Conservation (phyloP, 2,888 invertebrate species). For the Leptinotarsa juncta region DNA sequence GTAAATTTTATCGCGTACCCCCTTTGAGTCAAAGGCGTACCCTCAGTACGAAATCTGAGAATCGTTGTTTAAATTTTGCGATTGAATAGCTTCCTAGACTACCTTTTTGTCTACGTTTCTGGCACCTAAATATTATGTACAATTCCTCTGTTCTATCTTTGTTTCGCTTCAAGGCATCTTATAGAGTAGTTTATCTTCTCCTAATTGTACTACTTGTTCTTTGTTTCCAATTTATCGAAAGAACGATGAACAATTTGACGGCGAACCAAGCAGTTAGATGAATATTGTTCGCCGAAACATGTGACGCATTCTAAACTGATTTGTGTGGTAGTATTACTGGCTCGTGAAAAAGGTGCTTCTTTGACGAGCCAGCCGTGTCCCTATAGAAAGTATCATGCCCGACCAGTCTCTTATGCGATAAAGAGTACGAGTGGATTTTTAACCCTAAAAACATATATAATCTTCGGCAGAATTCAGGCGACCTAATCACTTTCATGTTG, state of each 20-base stretch:
- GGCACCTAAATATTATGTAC: too few relatives aligned
- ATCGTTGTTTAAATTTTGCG: too few relatives aligned
- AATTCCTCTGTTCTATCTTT: too few relatives aligned
- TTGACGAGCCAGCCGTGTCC: constrained; percentile 46
- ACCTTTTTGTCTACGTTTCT: too few relatives aligned
- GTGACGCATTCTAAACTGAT: neutral
- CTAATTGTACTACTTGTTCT: too few relatives aligned
- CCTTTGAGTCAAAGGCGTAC: too few relatives aligned
- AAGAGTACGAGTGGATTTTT: constrained; percentile 32
- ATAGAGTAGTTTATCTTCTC: too few relatives aligned
- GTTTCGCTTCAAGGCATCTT: too few relatives aligned
- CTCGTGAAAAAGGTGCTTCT: constrained; percentile 35
- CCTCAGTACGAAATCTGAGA: too few relatives aligned
- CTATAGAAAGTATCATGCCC: constrained; percentile 40
- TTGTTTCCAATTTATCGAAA: neutral
- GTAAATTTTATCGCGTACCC: too few relatives aligned
- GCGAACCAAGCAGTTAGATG: neutral
- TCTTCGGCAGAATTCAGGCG: neutral
- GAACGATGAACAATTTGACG: neutral
- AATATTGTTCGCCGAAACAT: neutral
- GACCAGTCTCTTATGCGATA: constrained; percentile 41
- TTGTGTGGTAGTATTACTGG: constrained; percentile 23
- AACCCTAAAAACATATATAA: neutral
- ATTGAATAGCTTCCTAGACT: too few relatives aligned
- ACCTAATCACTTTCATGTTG: neutral